phyloP scores from a whole-genome alignment of 1,140 invertebrate species.

The Grapholita molesta region DNA sequence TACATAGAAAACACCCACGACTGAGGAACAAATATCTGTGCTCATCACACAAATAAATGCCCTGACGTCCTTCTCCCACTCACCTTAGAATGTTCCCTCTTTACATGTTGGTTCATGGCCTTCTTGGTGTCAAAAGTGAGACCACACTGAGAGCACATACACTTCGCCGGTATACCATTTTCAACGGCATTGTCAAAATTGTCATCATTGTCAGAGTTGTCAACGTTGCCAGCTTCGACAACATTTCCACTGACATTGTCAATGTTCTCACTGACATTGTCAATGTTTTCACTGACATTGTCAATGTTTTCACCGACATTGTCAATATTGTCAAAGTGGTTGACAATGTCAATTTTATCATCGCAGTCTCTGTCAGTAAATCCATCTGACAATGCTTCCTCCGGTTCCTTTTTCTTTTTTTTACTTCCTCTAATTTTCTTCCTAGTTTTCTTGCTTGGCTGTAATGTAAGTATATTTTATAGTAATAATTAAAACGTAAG shows the following conservation, averaged over 20 bases:
- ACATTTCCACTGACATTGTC: not conserved
- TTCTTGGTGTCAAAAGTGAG: not conserved
- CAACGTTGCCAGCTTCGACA: not conserved
- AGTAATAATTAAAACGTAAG: too few relatives aligned
- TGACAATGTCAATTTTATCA: not conserved
- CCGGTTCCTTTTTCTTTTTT: conserved; percentile 21
- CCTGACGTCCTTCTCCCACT: not conserved
- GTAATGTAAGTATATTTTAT: too few relatives aligned
- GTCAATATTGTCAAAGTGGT: not conserved
- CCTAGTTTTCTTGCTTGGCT: conserved; percentile 33
- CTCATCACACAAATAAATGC: too few relatives aligned
- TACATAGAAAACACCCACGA: too few relatives aligned
- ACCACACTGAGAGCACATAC: not conserved
- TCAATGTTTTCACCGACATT: not conserved
- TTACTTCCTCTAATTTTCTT: conserved; percentile 29
- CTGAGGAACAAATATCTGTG: too few relatives aligned
- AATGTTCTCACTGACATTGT: not conserved
- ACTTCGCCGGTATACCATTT: not conserved
- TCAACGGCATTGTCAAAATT: not conserved
- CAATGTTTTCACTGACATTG: not conserved
- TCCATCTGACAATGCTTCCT: not conserved
- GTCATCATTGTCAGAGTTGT: not conserved
- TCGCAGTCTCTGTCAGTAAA: not conserved
- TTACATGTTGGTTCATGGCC: not conserved
- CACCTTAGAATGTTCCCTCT: not conserved